Evolutionary conservation across 2,797 vertebrate genomes (phyloP), one percentile per base, ranked within the genome.

Genomic region (Catharus ustulatus): DNA sequence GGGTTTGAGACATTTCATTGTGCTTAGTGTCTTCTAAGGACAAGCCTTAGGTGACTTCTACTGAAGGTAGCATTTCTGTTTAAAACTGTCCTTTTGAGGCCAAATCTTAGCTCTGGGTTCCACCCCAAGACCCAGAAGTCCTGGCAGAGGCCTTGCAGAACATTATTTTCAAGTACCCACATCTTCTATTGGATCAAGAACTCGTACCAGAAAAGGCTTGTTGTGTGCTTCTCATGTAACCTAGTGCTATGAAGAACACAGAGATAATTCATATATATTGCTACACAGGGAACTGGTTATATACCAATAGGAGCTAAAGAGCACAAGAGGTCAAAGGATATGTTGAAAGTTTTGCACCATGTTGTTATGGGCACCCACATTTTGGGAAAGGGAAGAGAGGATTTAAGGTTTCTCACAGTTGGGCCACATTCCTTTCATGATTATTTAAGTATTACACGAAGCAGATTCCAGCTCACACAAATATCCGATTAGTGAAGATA

Each of bases 331-430:
- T 38, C 48, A 84, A 62, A 77, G 5, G 32, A 43, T 11, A 15
- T 32, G 5, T 40, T 90, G 48, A n/a, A 93, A 85, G 46, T 72
- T 87, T 75, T 79, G 32, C 4, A 26, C 4, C 0, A 0, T 54
- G 24, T 54, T 89, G 32, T 24, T 84, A 15, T 42, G 13, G 45
- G 18, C 22, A 81, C 62, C 7, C 51, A 38, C 4, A 32, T 78
- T 90, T 88, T 36, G 7, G 15, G 42, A 59, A 54, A 18, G 16
- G 8, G 6, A 10, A 30, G 80, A 36, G 29, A 36, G 51, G 48
- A 95, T 95, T 96, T 95, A 92, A 87, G 36, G 9, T 95, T 97
- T 97, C 93, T 95, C 88, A 93, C 74, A 91, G 72, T 62, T 80
- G 32, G 76, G 23, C 32, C 52, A 59, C 96, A 96, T 97, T 97